Percentiles rank a stretch among this genome's conserved stretches.
phyloP scores from a whole-genome alignment of 2,113 vertebrate genomes.

The Tringa solitaria region DNA sequence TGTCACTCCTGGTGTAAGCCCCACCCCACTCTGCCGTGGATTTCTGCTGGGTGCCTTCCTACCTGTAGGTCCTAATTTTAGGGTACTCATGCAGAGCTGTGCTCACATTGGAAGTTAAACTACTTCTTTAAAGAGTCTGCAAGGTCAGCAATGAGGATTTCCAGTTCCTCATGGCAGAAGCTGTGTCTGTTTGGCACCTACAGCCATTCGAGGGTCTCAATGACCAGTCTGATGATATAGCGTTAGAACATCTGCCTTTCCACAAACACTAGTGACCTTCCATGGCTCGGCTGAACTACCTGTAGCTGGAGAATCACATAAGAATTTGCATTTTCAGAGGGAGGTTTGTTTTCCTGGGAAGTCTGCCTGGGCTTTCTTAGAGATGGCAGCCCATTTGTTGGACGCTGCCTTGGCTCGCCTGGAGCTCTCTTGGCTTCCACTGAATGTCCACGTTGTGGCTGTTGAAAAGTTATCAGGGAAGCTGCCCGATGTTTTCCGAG shows the following conservation, averaged over 20 bases:
- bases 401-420: background rate
- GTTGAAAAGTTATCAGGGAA: background rate
- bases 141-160: background rate
- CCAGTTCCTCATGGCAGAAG: background rate
- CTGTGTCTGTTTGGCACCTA: background rate
- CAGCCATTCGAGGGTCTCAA: background rate
- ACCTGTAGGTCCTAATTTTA: background rate
- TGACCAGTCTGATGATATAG: background rate
- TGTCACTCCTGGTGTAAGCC: background rate
- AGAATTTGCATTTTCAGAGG: background rate
- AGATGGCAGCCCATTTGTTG: background rate
- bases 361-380: background rate
- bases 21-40: accelerated
- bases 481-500: background rate
- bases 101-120: background rate
- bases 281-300: background rate
- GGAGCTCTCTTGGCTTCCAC: background rate
- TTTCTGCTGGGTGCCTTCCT: background rate
- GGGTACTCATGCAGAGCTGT: background rate
- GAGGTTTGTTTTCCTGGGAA: background rate
- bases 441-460: background rate
- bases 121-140: background rate
- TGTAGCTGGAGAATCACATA: background rate
- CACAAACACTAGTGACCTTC: background rate
- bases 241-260: background rate